These are phyloP conservation scores for Drosophila kohkoa DNA, from an alignment of 1,140 invertebrate species.

Conservation along the genomic window DNA sequence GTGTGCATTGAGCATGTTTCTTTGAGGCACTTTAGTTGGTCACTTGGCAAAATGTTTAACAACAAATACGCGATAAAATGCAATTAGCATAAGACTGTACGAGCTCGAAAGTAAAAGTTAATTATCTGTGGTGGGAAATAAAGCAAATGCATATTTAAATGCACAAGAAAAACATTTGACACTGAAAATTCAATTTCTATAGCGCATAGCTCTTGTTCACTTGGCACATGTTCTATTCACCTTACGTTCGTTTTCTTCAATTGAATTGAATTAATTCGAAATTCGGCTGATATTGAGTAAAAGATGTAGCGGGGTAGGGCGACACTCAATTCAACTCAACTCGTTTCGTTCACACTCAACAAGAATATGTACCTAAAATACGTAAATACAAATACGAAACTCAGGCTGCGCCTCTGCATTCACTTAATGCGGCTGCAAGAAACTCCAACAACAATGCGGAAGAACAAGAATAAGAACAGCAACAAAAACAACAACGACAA, in stretches of 20 bases:
- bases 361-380: slow-evolving; percentile 14
- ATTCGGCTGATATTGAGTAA: slow-evolving; percentile 15
- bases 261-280: slow-evolving; percentile 59
- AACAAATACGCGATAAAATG: slow-evolving; percentile 31
- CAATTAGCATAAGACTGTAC: slow-evolving; percentile 21
- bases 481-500: slow-evolving; percentile 3
- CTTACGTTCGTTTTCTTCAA: slow-evolving; percentile 43
- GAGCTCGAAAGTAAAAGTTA: slow-evolving; percentile 50
- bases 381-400: slow-evolving; percentile 4
- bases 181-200: slow-evolving; percentile 37
- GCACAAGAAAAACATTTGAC: slow-evolving; percentile 10
- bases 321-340: neutral
- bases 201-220: neutral
- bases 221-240: slow-evolving; percentile 49
- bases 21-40: neutral
- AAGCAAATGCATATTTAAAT: slow-evolving; percentile 19
- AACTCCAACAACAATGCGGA: slow-evolving; percentile 33
- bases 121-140: slow-evolving; percentile 1
- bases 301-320: neutral
- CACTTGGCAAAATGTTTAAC: slow-evolving; percentile 20
- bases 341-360: slow-evolving; percentile 27
- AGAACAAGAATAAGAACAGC: slow-evolving; percentile 4
- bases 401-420: slow-evolving; percentile 7
- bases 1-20: neutral
- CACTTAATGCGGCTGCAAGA: slow-evolving; percentile 31